Evolutionary conservation across 2,113 vertebrate species (phyloP).

Genomic region (Phainopepla nitens): DNA sequence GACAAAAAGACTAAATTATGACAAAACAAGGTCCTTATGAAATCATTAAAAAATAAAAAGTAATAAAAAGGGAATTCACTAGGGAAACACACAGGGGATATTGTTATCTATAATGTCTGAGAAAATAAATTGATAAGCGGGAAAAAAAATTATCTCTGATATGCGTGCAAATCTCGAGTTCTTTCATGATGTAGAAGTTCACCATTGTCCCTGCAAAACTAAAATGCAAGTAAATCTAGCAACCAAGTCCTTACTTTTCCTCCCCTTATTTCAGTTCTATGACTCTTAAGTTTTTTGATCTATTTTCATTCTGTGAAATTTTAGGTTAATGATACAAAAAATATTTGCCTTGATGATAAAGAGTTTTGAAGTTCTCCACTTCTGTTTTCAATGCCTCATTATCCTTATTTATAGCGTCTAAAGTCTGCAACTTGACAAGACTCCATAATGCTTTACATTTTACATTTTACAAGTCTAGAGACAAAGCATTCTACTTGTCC

Average conservation of each 20-base stretch:
- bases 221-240: neutral
- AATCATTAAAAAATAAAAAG: neutral
- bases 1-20: slow-evolving; percentile 11
- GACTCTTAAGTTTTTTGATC: neutral
- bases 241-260: neutral
- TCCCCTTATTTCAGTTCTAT: neutral
- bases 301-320: neutral
- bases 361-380: neutral
- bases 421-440: slow-evolving; percentile 19
- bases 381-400: slow-evolving; percentile 15
- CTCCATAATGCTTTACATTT: neutral
- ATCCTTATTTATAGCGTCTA: slow-evolving; percentile 5
- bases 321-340: neutral
- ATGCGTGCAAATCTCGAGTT: neutral
- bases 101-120: neutral
- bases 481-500: slow-evolving; percentile 32
- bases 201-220: neutral
- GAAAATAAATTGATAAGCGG: neutral
- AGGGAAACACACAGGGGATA: neutral
- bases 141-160: neutral
- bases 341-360: neutral
- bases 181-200: neutral
- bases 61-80: neutral
- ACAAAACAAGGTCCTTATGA: slow-evolving; percentile 24
- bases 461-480: slow-evolving; percentile 22